A percentile compares a stretch with the other conserved stretches of the same genome.
These are phyloP conservation scores for Alexandromys fortis DNA, from an alignment of 2,113 vertebrate species.

Conservation along the genomic window DNA sequence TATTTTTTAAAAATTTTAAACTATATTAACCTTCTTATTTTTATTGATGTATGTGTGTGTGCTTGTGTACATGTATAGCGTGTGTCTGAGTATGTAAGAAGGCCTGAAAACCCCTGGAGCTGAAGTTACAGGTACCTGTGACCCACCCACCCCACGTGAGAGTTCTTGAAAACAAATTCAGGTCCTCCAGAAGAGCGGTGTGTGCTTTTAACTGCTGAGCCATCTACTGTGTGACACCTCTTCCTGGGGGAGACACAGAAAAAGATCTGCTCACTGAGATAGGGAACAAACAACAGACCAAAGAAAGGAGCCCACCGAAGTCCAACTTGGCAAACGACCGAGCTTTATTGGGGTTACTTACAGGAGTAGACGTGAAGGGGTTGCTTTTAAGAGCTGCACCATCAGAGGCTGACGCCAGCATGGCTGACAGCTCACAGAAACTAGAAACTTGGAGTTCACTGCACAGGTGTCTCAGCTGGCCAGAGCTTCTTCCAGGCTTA, in stretches of 20 bases:
- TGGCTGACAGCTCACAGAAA: too few relatives aligned
- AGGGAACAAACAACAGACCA: neutral
- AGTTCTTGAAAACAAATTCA: neutral
- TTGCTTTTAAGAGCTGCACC: too few relatives aligned
- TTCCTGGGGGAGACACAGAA: neutral
- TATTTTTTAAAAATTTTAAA: neutral
- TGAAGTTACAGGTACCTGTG: neutral
- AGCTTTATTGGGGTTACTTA: neutral
- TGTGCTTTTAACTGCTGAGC: neutral
- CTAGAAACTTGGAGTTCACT: neutral
- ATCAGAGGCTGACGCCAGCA: neutral
- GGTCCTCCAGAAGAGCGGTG: neutral
- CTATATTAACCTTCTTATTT: neutral
- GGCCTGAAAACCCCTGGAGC: neutral
- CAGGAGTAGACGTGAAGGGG: neutral
- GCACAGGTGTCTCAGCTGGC: neutral
- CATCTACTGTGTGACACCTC: neutral
- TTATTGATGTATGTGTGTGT: neutral
- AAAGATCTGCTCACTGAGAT: neutral
- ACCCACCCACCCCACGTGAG: accelerated
- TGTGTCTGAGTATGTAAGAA: neutral
- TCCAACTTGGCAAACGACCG: neutral
- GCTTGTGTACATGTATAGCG: neutral
- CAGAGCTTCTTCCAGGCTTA: neutral
- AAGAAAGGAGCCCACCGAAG: neutral